A percentile compares a stretch with the other conserved stretches of the same genome.
Conservation (phyloP, 2,113 vertebrate genomes). For the Pseudorectes ferrugineus region DNA sequence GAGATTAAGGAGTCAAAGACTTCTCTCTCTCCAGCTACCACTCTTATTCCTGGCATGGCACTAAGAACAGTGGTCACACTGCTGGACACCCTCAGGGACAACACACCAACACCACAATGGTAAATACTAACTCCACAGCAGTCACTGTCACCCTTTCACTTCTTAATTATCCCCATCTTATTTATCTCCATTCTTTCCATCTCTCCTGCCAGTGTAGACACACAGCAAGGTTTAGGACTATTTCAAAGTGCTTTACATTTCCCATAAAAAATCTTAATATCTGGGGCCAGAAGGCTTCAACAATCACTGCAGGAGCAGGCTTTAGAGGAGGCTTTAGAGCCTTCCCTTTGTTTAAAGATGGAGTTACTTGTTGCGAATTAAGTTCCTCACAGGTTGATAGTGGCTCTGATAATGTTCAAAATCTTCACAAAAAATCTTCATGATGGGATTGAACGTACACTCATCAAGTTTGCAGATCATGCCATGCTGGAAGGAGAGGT, state of each 20-base stretch:
- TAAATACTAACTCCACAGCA: neutral
- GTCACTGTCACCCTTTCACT: neutral
- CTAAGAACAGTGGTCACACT: neutral
- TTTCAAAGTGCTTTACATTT: neutral
- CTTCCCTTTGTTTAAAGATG: neutral
- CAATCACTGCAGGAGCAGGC: neutral
- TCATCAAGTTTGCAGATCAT: neutral
- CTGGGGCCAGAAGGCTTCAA: neutral
- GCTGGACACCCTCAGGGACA: neutral
- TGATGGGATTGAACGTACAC: neutral
- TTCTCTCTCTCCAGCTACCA: neutral
- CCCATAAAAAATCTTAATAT: neutral
- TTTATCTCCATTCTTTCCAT: neutral
- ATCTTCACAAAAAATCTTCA: neutral
- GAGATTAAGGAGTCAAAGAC: neutral
- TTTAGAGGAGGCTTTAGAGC: neutral
- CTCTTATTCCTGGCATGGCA: neutral
- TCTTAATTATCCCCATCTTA: neutral
- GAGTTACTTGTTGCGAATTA: neutral
- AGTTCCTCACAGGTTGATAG: neutral
- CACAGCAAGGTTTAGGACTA: neutral
- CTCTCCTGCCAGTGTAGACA: neutral
- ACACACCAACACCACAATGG: rapidly evolving
- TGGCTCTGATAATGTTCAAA: neutral
- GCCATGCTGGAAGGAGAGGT: neutral